Percentiles rank a stretch among this genome's conserved stretches.
Evolutionary conservation across 1,140 invertebrate genomes (phyloP).

Genomic region (Zaprionus vittiger): DNA sequence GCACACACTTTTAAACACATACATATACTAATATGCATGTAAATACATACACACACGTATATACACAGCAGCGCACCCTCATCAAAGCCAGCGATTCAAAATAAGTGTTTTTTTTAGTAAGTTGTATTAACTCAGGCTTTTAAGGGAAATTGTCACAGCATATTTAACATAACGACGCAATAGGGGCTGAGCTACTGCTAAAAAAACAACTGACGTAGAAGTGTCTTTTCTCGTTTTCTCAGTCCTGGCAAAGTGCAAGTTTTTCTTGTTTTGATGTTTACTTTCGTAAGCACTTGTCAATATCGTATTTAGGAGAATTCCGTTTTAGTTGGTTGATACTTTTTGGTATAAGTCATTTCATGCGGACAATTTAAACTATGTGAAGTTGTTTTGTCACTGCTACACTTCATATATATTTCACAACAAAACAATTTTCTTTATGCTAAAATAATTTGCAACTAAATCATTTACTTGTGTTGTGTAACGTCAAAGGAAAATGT

Average conservation of each 20-base stretch:
- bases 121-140: neutral
- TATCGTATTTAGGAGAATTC: conserved; percentile 2
- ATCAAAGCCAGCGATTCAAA: conserved; percentile 1
- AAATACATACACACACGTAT: conserved; percentile 4
- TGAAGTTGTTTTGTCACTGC: neutral
- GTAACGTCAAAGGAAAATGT: neutral
- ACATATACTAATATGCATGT: neutral
- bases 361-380: neutral
- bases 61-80: conserved; percentile 39
- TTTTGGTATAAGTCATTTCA: neutral
- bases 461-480: conserved; percentile 18
- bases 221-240: neutral
- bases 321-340: neutral
- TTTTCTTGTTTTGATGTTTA: conserved; percentile 45
- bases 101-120: conserved; percentile 16
- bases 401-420: neutral
- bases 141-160: neutral
- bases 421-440: conserved; percentile 10
- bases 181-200: neutral
- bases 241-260: neutral
- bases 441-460: conserved; percentile 16
- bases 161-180: neutral
- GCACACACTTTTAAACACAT: conserved; percentile 6
- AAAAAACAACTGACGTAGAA: neutral
- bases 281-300: conserved; percentile 29